These are phyloP conservation scores for Diaphora mendica DNA, from an alignment of 2,888 invertebrate species.

Conservation along the genomic window DNA sequence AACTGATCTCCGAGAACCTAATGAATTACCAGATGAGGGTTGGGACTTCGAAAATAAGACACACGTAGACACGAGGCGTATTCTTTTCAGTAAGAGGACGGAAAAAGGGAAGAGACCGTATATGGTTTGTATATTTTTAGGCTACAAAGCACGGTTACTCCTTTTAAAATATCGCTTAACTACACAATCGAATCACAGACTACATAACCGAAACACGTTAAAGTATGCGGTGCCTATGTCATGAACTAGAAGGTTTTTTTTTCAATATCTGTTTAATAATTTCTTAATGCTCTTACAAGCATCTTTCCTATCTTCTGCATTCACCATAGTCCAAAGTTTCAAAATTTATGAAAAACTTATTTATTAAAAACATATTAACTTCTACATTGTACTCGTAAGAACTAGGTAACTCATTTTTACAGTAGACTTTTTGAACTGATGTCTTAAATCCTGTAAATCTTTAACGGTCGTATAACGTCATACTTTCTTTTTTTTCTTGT, in stretches of 20 bases:
- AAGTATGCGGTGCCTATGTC: neutral
- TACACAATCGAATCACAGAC: neutral
- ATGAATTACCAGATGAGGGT: constrained; percentile 68
- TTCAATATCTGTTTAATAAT: no score
- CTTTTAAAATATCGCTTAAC: neutral
- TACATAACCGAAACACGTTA: neutral
- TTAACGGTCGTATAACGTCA: neutral
- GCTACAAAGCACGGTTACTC: neutral
- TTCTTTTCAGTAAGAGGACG: constrained; percentile 73
- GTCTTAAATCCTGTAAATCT: neutral
- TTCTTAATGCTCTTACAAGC: no score
- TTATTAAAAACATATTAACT: no score
- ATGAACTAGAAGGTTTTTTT: no score
- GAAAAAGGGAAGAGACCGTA: constrained; percentile 71
- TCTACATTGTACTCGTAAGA: no score
- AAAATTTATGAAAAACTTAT: neutral
- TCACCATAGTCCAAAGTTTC: neutral
- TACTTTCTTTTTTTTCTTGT: neutral
- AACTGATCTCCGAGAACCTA: constrained; percentile 50
- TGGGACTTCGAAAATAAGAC: constrained; percentile 78
- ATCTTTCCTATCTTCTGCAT: neutral
- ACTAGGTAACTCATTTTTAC: neutral
- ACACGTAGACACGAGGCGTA: constrained; percentile 72
- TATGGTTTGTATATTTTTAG: constrained; percentile 67
- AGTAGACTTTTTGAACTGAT: neutral